Evolutionary conservation across 2,113 vertebrate species (phyloP).

Genomic region (Mormyrus lacerda): DNA sequence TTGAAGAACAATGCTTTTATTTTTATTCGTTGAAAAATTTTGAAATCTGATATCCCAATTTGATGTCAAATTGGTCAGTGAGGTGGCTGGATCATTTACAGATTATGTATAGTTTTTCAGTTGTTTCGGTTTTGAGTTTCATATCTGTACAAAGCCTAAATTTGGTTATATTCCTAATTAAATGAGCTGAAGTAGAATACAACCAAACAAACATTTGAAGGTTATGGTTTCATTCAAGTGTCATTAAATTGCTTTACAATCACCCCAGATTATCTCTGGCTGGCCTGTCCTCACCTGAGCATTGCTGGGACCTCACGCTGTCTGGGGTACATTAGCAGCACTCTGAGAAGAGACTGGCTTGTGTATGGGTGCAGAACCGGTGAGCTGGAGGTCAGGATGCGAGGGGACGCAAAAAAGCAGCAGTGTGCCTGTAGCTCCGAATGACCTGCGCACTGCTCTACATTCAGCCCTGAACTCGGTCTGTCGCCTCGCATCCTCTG

Average conservation of each 20-base stretch:
- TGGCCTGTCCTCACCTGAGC: not conserved
- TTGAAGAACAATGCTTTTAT: not conserved
- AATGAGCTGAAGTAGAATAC: not conserved
- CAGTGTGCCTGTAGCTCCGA: not conserved
- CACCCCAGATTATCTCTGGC: not conserved
- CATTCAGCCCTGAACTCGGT: not conserved
- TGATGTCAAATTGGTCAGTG: not conserved
- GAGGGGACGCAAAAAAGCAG: not conserved
- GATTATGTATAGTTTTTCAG: not conserved
- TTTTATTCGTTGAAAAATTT: not conserved
- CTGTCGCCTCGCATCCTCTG: not conserved
- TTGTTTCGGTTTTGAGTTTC: not conserved
- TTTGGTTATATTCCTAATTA: not conserved
- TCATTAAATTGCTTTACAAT: not conserved
- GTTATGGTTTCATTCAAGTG: not conserved
- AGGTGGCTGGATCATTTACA: not conserved
- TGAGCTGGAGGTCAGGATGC: not conserved
- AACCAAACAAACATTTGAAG: not conserved
- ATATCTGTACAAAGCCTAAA: not conserved
- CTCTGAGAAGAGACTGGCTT: not conserved
- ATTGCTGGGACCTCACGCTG: not conserved
- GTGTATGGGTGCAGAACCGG: not conserved
- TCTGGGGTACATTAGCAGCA: not conserved
- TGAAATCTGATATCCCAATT: not conserved
- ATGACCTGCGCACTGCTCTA: not conserved